Percentiles rank a stretch among this genome's conserved stretches.
Conservation (phyloP, 2,113 vertebrate species). For the Chloropsis hardwickii region DNA sequence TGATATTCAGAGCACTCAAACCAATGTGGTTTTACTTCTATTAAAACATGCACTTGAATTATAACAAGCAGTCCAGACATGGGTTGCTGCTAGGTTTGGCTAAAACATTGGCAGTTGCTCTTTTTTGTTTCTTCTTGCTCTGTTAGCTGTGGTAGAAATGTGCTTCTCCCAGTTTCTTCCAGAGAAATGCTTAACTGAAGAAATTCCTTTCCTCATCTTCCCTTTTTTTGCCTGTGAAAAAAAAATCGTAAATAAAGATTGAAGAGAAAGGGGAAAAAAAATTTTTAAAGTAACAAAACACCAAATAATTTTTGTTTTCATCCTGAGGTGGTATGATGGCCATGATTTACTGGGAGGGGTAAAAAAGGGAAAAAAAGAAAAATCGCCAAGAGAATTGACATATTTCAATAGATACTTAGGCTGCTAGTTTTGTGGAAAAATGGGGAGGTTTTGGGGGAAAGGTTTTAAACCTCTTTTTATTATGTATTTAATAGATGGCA, state of each 20-base stretch:
- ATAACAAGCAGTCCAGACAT: not conserved
- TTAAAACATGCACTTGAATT: not conserved
- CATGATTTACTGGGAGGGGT: fast-evolving
- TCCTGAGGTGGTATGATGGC: not conserved
- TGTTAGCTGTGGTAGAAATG: not conserved
- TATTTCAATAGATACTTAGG: not conserved
- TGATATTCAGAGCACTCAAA: not conserved
- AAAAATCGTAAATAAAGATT: not conserved
- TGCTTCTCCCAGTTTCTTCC: not conserved
- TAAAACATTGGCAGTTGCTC: not conserved
- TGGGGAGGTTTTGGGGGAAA: fast-evolving
- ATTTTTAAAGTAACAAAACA: not conserved
- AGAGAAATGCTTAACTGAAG: not conserved
- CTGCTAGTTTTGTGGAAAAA: not conserved
- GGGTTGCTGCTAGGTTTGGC: not conserved
- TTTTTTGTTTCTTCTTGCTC: not conserved
- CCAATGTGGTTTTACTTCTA: not conserved
- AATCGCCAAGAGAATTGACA: not conserved
- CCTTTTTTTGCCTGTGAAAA: not conserved
- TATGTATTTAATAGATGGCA: not conserved
- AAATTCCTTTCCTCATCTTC: not conserved
- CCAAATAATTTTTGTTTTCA: not conserved
- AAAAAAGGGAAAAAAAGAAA: fast-evolving
- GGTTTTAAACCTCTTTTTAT: not conserved
- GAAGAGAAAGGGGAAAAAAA: not conserved